A percentile compares a stretch with the other conserved stretches of the same genome.
phyloP scores from a whole-genome alignment of 2,797 vertebrate species.

The Coluber constrictor region DNA sequence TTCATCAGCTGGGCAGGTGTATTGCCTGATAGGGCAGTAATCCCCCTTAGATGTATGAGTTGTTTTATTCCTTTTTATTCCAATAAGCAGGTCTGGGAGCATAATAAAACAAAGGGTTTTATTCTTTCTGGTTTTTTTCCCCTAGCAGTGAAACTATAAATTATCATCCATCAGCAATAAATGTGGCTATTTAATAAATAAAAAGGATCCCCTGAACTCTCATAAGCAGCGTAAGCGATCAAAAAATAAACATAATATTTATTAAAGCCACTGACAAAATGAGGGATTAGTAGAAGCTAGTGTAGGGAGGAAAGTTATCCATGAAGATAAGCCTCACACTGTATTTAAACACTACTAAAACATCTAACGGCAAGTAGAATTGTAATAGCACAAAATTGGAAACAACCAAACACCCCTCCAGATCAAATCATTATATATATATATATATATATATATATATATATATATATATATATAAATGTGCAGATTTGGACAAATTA shows the following conservation, averaged over 20 bases:
- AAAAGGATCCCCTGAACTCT: slow-evolving; percentile 66
- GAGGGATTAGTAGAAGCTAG: slow-evolving; percentile 46
- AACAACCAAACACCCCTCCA: no score
- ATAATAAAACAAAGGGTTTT: slow-evolving; percentile 73
- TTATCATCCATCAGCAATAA: slow-evolving; percentile 69
- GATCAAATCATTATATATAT: no score
- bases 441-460: no score
- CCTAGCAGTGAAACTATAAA: slow-evolving; percentile 59
- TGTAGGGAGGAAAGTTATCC: slow-evolving; percentile 49
- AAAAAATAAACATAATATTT: slow-evolving; percentile 62
- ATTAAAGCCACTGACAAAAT: slow-evolving; percentile 60
- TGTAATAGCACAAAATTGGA: no score
- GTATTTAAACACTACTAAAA: slow-evolving; percentile 35
- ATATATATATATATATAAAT: no score
- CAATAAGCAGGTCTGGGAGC: slow-evolving; percentile 67
- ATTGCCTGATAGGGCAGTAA: slow-evolving; percentile 75
- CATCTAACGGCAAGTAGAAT: neutral
- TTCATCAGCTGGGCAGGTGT: slow-evolving; percentile 76
- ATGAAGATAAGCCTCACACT: slow-evolving; percentile 32
- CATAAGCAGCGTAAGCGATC: slow-evolving; percentile 54
- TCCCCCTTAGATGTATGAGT: slow-evolving; percentile 67
- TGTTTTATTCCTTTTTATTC: slow-evolving; percentile 73
- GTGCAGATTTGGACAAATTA: no score
- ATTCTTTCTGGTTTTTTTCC: slow-evolving; percentile 51
- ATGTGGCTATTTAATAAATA: slow-evolving; percentile 71